These are phyloP conservation scores for Melipona beecheii DNA, from an alignment of 2,888 invertebrate species.

Conservation along the genomic window DNA sequence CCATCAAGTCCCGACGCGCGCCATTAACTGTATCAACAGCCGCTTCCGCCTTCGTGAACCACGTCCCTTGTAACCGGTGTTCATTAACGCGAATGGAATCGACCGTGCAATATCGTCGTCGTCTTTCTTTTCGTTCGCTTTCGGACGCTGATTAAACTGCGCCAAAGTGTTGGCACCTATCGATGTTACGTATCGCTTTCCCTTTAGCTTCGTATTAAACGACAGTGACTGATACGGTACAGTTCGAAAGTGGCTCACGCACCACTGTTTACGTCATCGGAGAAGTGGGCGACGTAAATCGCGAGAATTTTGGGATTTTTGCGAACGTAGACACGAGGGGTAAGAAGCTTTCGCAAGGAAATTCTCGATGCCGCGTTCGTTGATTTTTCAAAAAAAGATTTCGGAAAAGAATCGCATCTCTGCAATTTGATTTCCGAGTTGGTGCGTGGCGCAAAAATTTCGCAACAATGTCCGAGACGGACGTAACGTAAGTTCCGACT, in stretches of 20 bases:
- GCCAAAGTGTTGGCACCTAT: neutral
- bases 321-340: too few species aligned
- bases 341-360: too few species aligned
- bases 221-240: neutral
- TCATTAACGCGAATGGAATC: slow-evolving; percentile 32
- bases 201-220: neutral
- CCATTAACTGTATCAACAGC: slow-evolving; percentile 74
- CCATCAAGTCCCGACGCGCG: slow-evolving; percentile 62
- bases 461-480: neutral
- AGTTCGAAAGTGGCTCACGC: neutral
- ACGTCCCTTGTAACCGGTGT: slow-evolving; percentile 29
- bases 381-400: too few species aligned
- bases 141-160: slow-evolving; percentile 2
- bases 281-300: neutral
- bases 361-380: too few species aligned
- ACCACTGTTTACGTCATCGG: neutral
- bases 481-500: neutral
- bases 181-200: neutral
- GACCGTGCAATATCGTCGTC: neutral
- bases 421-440: neutral
- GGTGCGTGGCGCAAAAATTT: neutral
- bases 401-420: too few species aligned
- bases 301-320: neutral
- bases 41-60: slow-evolving; percentile 64
- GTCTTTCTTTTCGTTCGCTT: neutral